Base-by-base conservation (phyloP, 92 coral and sea anemone genomes). In the Zoanthus solanderi region DNA sequence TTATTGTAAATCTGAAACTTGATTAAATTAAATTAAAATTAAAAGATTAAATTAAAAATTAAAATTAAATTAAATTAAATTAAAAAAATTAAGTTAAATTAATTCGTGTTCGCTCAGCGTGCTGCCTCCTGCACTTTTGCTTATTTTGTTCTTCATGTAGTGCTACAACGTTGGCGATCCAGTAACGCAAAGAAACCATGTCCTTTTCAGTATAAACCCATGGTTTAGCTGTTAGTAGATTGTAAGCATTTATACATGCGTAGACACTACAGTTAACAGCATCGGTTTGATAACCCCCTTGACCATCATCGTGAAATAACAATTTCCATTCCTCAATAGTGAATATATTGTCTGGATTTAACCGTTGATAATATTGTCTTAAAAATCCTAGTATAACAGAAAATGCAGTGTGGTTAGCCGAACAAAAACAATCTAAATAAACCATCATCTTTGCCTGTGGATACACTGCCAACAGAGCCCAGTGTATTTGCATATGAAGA, bases 391-490 rank as follows among this genome's bases (percentile, higher is more conserved):
- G 52, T 8, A 73, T 16, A 4, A 16, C 16, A 31, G 23, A 16
- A 45, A 84, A 68, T 7, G 67, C 88, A 16, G 13, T 11, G 10
- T 58, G 7, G 18, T 71, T 84, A 18, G n/a, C 11, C 3, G 42
- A 37, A 4, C 42, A 37, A 4, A 37, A 37, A 37, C 3, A 37
- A 37, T 37, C 42, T 4, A 72, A 85, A 76, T 85, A 85, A 16
- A 54, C 65, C 17, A 85, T 42, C 47, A 85, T 14, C 37, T 72
- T 72, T 15, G 83, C 34, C 44, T 75, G 42, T 2, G 83, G 83
- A 15, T 85, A 85, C 17, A 72, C 78, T 15, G 76, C 88, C 72
- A 85, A 32, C 7, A 85, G 37, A 11, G 83, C 28, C 88, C 89
- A 86, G 75, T 86, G 89, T 11, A 61, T 31, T 53, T 52, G 60